Evolutionary conservation across 2,797 vertebrate species (phyloP).

Genomic region (Triplophysa yarkandensis): DNA sequence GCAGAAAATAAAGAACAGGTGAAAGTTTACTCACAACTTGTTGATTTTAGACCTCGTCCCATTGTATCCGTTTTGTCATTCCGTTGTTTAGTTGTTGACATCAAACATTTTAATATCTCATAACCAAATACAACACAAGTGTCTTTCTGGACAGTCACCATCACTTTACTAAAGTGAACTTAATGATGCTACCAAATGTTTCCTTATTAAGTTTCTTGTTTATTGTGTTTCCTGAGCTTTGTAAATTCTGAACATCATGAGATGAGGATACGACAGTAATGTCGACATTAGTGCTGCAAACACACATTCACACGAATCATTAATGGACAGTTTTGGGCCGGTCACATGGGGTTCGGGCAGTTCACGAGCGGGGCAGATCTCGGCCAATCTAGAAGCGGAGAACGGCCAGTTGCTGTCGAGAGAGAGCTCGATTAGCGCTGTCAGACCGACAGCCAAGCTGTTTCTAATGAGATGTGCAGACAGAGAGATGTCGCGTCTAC

Average conservation of each 20-base stretch:
- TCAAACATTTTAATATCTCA: not conserved
- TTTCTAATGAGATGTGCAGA: slow-evolving; percentile 82
- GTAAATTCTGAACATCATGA: not conserved
- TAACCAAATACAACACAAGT: not conserved
- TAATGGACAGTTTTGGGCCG: slow-evolving; percentile 12
- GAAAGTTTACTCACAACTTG: not conserved
- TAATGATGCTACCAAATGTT: too few species aligned
- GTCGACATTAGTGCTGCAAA: not conserved
- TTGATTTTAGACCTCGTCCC: not conserved
- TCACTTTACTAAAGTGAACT: too few species aligned
- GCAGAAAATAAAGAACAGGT: not conserved
- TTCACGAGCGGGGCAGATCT: slow-evolving; percentile 32
- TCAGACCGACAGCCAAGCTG: slow-evolving; percentile 73
- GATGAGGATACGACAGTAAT: not conserved
- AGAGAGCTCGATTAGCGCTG: slow-evolving; percentile 64
- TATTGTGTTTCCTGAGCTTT: too few species aligned
- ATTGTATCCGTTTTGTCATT: too few species aligned
- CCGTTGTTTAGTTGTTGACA: not conserved
- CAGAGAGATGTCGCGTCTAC: slow-evolving; percentile 74
- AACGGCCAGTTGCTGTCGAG: slow-evolving; percentile 59
- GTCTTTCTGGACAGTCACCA: not conserved
- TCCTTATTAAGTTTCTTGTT: too few species aligned
- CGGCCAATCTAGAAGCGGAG: slow-evolving; percentile 47
- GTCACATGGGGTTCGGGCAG: slow-evolving; percentile 4
- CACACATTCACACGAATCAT: not conserved